These are phyloP conservation scores for Sapayoa aenigma DNA, from an alignment of 2,113 vertebrate genomes.

Conservation along the genomic window DNA sequence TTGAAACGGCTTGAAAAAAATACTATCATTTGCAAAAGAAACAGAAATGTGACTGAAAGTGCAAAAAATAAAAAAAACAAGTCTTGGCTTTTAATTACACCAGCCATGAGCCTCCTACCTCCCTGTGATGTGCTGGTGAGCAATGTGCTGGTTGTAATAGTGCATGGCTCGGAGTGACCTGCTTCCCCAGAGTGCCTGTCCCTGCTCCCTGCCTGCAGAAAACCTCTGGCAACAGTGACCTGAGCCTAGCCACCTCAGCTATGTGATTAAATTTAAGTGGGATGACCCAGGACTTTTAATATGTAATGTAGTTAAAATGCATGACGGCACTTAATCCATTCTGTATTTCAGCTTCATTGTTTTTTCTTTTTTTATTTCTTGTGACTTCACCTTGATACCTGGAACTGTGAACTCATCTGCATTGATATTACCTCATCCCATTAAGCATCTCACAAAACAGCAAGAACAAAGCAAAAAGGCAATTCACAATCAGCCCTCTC, in stretches of 20 bases:
- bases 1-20: neutral
- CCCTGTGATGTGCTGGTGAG: neutral
- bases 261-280: neutral
- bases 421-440: neutral
- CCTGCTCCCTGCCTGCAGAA: neutral
- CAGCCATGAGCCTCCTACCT: neutral
- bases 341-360: neutral
- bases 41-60: neutral
- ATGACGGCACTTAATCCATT: neutral
- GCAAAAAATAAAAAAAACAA: neutral
- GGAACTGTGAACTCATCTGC: neutral
- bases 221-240: neutral
- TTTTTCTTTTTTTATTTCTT: neutral
- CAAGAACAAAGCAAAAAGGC: neutral
- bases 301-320: neutral
- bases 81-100: neutral
- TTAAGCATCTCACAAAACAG: neutral
- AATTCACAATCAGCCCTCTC: neutral
- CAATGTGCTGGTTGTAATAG: neutral
- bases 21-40: neutral
- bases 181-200: neutral
- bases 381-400: neutral
- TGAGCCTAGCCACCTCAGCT: neutral
- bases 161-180: accelerated
- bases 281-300: neutral